Percentiles rank a stretch among this genome's conserved stretches.
These are phyloP conservation scores for Linurgus olivaceus DNA, from an alignment of 2,797 vertebrate genomes.

Conservation along the genomic window DNA sequence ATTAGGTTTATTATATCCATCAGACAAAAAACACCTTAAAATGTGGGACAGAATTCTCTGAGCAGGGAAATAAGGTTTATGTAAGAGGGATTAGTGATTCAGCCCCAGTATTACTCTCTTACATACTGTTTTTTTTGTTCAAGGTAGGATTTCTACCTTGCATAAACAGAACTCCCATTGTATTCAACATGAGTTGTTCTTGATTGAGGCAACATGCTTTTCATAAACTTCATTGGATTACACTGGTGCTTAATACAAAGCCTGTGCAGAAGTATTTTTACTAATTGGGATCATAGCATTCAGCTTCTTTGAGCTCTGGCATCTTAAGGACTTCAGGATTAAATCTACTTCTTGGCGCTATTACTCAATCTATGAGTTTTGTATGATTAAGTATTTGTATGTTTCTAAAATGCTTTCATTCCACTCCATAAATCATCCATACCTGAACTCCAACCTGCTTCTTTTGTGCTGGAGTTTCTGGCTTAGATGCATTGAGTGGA, in stretches of 20 bases:
- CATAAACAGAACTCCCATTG: conserved; percentile 5
- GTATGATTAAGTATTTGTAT: not conserved
- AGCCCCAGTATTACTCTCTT: not conserved
- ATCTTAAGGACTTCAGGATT: not conserved
- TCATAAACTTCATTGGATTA: not conserved
- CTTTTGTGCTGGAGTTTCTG: not conserved
- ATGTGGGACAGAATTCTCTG: not conserved
- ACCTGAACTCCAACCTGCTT: not conserved
- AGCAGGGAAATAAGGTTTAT: not conserved
- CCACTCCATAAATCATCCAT: not conserved
- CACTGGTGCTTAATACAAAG: not conserved
- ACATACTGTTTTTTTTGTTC: not conserved
- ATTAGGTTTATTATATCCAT: conserved; percentile 51
- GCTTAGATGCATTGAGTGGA: not conserved
- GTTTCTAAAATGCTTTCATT: not conserved
- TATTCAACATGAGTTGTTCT: not conserved
- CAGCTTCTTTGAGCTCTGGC: not conserved
- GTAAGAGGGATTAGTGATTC: not conserved
- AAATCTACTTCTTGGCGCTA: not conserved
- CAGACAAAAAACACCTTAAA: not conserved
- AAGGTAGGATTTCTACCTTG: not conserved
- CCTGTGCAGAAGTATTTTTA: not conserved
- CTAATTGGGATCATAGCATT: not conserved
- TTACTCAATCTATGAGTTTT: not conserved
- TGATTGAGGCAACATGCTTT: not conserved